Evolutionary conservation across 2,113 vertebrate species (phyloP).

Genomic region (Melanocharis versteri): DNA sequence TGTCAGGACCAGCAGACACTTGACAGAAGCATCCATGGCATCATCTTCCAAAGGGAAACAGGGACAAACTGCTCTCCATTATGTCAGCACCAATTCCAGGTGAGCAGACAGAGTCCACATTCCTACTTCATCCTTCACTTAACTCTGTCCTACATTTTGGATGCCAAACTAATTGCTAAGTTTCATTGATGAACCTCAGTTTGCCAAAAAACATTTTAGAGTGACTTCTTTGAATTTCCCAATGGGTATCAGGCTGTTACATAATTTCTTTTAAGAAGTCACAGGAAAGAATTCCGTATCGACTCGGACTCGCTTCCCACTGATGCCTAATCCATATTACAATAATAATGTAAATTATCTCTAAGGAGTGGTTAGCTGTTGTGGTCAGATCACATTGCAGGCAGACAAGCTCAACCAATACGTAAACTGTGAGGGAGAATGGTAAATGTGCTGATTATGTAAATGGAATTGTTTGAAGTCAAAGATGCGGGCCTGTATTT

Average conservation of each 20-base stretch:
- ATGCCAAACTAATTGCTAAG: neutral
- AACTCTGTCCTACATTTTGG: neutral
- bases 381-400: constrained; percentile 32
- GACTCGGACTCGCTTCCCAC: neutral
- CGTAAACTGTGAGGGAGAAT: neutral
- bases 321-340: constrained; percentile 49
- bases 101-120: neutral
- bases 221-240: neutral
- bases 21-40: neutral
- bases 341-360: constrained; percentile 51
- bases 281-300: neutral
- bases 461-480: constrained; percentile 54
- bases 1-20: neutral
- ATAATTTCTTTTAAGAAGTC: constrained; percentile 20
- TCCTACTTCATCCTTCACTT: neutral
- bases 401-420: neutral
- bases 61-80: neutral
- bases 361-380: neutral
- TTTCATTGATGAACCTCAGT: neutral
- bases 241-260: neutral
- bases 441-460: constrained; percentile 49
- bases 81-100: neutral
- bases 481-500: constrained; percentile 41
- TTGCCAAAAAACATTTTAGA: neutral
- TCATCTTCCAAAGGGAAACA: neutral